Evolutionary conservation across 1,140 invertebrate species (phyloP), one percentile per base, ranked within the genome.

Genomic region (Apis dorsata): DNA sequence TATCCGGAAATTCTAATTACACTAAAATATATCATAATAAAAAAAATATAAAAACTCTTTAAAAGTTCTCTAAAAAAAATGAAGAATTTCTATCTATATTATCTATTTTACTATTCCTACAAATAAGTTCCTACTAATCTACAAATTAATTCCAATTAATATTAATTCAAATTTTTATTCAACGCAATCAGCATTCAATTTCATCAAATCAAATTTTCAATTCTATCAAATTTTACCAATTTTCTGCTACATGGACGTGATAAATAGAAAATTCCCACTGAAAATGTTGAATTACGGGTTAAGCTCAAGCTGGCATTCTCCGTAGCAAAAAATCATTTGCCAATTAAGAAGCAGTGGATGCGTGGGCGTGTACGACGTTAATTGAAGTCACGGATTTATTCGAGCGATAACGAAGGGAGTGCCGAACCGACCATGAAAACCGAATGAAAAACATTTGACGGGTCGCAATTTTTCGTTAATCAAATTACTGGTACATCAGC

Each of bases 301-400:
- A 8, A 57, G 19, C 24, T 13, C 15, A 8, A 19, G 53, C 71
- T 24, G 49, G 68, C 49, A 24, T 59, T 59, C 55, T 28, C 55
- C 77, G 66, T 15, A 12, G 15, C 34, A 68, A 79, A 71, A 79
- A 70, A 71, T 79, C 66, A 57, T 79, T 71, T 51, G 34, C 34
- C 77, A 79, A 79, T 79, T 79, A 70, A 71, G 68, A 51, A 62
- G 66, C 44, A 68, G 65, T 28, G 75, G 15, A 51, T 24, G 69
- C 21, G 68, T 51, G 11, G 69, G 69, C 44, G 78, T 57, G 60
- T 28, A 44, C 57, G 19, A n/a, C 21, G 59, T 65, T 79, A 79
- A 84, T 72, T 75, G 55, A 85, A 74, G 51, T 84, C 24, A 57
- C 55, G 63, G 19, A 21, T 79, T 70, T 79, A 69, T 85, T 84